phyloP scores from a whole-genome alignment of 2,888 invertebrate genomes.

The Rhamphomyia laevipes region DNA sequence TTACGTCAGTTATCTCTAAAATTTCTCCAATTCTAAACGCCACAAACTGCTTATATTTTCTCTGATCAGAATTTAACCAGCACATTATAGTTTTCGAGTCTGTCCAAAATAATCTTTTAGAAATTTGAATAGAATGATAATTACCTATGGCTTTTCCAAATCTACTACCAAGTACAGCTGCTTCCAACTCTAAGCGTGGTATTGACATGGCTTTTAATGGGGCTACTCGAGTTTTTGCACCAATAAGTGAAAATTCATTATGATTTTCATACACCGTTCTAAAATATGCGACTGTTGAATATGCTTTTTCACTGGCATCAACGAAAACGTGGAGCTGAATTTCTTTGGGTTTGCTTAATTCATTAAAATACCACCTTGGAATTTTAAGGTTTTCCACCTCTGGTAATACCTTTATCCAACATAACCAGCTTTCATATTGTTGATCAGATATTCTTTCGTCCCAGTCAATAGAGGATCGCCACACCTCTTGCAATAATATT shows the following conservation, averaged over 20 bases:
- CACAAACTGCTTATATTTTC: conserved; percentile 16
- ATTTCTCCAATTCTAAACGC: conserved; percentile 14
- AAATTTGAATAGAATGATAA: conserved; percentile 9
- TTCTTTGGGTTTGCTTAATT: not conserved
- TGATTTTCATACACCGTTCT: conserved; percentile 8
- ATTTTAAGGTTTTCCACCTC: conserved; percentile 14
- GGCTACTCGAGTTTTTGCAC: conserved; percentile 17
- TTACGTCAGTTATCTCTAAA: too few relatives aligned
- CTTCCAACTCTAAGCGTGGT: conserved; percentile 17
- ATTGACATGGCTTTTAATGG: conserved; percentile 17
- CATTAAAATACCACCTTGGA: conserved; percentile 13
- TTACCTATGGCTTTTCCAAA: conserved; percentile 9
- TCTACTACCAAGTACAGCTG: conserved; percentile 15
- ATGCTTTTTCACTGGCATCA: conserved; percentile 17
- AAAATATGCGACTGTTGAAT: conserved; percentile 16
- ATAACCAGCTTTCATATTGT: conserved; percentile 13
- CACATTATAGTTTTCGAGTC: conserved; percentile 19
- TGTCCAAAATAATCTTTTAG: conserved; percentile 16
- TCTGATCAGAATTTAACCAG: conserved; percentile 18
- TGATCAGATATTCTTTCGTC: conserved; percentile 11
- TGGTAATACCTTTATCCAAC: conserved; percentile 15
- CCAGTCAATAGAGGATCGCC: conserved; percentile 7
- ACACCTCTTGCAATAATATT: conserved; percentile 11
- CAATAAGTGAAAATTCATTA: conserved; percentile 11
- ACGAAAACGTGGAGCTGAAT: conserved; percentile 14